Evolutionary conservation across 2,888 invertebrate species (phyloP).

Genomic region (Drosophila incognita): DNA sequence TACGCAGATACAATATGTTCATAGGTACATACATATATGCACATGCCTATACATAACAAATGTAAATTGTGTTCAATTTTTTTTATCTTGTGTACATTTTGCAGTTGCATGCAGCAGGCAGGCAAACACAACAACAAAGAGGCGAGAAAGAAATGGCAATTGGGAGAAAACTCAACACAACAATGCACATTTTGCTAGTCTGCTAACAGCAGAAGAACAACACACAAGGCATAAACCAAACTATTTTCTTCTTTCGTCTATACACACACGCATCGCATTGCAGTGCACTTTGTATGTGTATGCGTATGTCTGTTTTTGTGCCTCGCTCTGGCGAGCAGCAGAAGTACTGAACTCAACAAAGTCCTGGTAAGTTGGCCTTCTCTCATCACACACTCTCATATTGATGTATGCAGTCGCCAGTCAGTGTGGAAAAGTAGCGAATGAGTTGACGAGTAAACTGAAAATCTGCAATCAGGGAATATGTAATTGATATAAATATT

Average conservation of each 20-base stretch:
- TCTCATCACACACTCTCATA: background rate
- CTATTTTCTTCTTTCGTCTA: conserved; percentile 10
- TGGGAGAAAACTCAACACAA: conserved; percentile 52
- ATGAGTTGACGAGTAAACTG: background rate
- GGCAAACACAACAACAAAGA: conserved; percentile 25
- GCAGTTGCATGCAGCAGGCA: conserved; percentile 49
- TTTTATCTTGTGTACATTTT: conserved; percentile 57
- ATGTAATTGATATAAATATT: background rate
- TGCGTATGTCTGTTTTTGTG: conserved; percentile 9
- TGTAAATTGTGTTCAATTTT: conserved; percentile 39
- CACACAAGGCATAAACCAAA: conserved; percentile 20
- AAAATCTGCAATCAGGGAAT: background rate
- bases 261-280: background rate
- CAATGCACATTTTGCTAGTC: conserved; percentile 36
- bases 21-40: conserved; percentile 10
- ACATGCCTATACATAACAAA: conserved; percentile 24
- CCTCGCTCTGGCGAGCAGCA: conserved; percentile 26
- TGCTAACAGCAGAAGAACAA: conserved; percentile 40
- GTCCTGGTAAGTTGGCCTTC: conserved; percentile 41
- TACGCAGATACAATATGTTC: conserved; percentile 38
- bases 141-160: conserved; percentile 23
- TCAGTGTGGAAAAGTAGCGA: background rate
- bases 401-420: background rate
- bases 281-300: background rate
- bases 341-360: conserved; percentile 13